Base-by-base conservation (phyloP, 2,113 vertebrate species). In the Hippocampus guttulatus region DNA sequence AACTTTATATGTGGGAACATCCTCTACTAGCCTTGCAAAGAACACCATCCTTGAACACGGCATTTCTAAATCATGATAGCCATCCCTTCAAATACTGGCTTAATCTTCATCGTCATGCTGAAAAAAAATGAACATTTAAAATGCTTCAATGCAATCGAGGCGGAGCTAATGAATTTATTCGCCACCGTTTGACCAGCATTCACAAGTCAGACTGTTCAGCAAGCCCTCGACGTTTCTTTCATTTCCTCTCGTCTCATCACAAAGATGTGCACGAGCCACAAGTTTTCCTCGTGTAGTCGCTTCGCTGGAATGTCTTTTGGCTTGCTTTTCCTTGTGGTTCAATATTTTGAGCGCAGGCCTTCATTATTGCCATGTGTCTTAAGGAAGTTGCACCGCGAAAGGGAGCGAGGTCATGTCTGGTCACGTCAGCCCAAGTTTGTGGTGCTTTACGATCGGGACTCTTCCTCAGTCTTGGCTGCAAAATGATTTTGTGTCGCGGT, bases 321-420 rank as follows among this genome's bases (percentile, higher is more conserved):
- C 76, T 73, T 64, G 74, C 70, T 77, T 78, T 80, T 85, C 79
- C 21, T n/a, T 87, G 84, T 88, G 84, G 80, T 80, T 89, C 77
- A 54, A 54, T n/a, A 23, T 54, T 54, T 54, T 54, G 52, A 54
- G 20, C 52, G 10, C 21, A 79, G 84, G 67, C 70, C 72, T 88
- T 89, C 85, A 90, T 91, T 89, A 87, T 69, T 88, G 85, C 84
- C 89, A 92, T 88, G 88, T 88, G 85, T 88, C 76, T n/a, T 79
- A 75, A 80, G 61, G 73, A 72, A 33, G 62, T 18, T 51, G 15
- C 2, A 43, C 86, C 88, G 84, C 81, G 81, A 87, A 87, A 85
- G 82, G 87, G 83, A 60, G 75, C 70, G 0, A 38, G 64, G 51
- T 23, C 52, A 54, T 11, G 52, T 54, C 76, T 45, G 43, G 43